Conservation (phyloP, 2,113 vertebrate species). For the Calypte anna region DNA sequence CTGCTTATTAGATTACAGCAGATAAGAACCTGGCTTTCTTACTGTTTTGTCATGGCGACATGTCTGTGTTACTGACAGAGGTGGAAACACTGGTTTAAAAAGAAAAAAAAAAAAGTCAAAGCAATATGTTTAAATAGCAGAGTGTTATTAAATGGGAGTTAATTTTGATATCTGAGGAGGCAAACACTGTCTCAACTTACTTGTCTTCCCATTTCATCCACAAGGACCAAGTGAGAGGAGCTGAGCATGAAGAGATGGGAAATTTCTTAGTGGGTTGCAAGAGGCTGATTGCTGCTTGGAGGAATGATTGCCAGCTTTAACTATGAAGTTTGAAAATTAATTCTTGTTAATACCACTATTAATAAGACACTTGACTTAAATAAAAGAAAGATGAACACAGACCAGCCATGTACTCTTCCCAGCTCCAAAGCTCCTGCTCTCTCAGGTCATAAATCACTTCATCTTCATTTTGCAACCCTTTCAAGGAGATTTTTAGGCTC, state of each 20-base stretch:
- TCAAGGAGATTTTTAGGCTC: not conserved
- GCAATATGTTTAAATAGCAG: not conserved
- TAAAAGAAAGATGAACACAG: not conserved
- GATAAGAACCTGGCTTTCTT: conserved; percentile 42
- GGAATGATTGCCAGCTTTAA: not conserved
- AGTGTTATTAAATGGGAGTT: not conserved
- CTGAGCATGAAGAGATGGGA: not conserved
- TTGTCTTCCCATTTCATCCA: not conserved
- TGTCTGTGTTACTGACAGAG: not conserved
- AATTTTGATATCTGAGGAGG: not conserved
- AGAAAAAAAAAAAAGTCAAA: not conserved
- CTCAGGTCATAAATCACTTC: not conserved
- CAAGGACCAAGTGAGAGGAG: not conserved
- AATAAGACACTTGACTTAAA: not conserved
- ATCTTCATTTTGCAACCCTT: not conserved
- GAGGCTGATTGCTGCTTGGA: not conserved
- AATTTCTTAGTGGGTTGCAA: not conserved
- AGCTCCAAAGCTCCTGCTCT: not conserved
- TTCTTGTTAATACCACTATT: not conserved
- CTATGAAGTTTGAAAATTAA: not conserved
- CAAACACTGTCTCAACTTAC: not conserved
- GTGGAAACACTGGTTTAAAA: conserved; percentile 30
- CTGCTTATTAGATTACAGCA: conserved; percentile 60
- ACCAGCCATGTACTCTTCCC: not conserved
- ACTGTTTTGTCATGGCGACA: not conserved